Evolutionary conservation across 2,888 invertebrate genomes (phyloP).

Genomic region (Sicus ferrugineus): DNA sequence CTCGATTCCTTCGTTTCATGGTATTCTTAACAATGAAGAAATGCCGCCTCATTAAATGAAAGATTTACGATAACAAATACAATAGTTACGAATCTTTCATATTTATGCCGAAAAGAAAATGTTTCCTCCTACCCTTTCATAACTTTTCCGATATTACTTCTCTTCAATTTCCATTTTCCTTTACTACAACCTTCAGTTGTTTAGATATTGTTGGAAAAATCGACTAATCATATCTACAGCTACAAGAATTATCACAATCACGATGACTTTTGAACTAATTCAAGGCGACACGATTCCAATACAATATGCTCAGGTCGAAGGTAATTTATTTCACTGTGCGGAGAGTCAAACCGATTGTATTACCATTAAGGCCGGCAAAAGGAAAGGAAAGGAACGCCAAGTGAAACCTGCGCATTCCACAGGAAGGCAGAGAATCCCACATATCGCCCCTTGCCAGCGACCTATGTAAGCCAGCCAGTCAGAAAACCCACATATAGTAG

Average conservation of each 20-base stretch:
- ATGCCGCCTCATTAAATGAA: neutral
- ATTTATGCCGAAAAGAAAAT: too few relatives aligned
- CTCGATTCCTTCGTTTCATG: too few relatives aligned
- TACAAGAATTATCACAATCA: neutral
- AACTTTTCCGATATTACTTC: too few relatives aligned
- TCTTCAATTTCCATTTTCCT: too few relatives aligned
- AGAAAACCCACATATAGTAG: too few relatives aligned
- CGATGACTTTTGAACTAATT: neutral
- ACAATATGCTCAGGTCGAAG: neutral
- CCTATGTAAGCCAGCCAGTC: neutral
- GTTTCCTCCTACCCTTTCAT: too few relatives aligned
- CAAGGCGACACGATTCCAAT: neutral
- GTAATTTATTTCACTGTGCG: neutral
- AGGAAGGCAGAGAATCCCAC: constrained; percentile 13
- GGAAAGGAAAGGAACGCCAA: constrained; percentile 15
- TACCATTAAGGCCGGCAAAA: too few relatives aligned
- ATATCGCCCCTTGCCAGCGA: constrained; percentile 20
- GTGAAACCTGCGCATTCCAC: constrained; percentile 14
- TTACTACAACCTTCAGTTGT: too few relatives aligned
- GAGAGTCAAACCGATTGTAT: constrained; percentile 20
- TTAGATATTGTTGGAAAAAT: too few relatives aligned
- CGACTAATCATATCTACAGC: too few relatives aligned
- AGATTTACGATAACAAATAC: neutral
- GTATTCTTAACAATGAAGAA: too few relatives aligned
- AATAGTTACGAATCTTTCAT: too few relatives aligned